A percentile compares a stretch with the other conserved stretches of the same genome.
These are phyloP conservation scores for Atherinosoma microstoma DNA, from an alignment of 2,797 vertebrate genomes.

Conservation along the genomic window DNA sequence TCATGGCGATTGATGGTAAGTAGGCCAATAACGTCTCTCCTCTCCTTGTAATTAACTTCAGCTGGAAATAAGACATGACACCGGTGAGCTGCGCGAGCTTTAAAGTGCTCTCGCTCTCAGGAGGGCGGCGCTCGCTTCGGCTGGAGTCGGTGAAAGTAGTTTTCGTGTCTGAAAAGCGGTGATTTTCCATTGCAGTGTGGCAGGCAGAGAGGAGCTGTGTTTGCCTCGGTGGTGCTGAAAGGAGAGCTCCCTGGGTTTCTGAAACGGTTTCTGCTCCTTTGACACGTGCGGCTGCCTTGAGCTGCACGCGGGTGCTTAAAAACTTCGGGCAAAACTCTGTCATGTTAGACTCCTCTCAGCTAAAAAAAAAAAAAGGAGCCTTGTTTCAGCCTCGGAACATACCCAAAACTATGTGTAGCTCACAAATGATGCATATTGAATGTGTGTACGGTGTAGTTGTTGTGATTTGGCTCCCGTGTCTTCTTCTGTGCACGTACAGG, in stretches of 20 bases:
- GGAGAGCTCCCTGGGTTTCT: constrained; percentile 63
- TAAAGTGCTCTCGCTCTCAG: not conserved
- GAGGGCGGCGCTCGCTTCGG: not conserved
- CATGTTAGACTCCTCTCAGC: not conserved
- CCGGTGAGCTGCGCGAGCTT: not conserved
- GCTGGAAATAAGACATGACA: constrained; percentile 9
- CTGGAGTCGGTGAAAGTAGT: constrained; percentile 12
- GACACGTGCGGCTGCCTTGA: not conserved
- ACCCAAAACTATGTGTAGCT: not conserved
- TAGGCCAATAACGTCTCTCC: constrained; percentile 85
- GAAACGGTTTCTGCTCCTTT: not conserved
- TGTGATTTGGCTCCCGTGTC: not conserved
- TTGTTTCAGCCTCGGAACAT: not conserved
- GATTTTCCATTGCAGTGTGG: constrained; percentile 3
- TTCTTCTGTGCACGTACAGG: not conserved
- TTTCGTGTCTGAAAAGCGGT: constrained; percentile 6
- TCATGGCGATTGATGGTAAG: constrained; percentile 98
- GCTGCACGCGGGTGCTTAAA: constrained; percentile 4
- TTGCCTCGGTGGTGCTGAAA: constrained; percentile 72
- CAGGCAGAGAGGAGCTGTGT: constrained; percentile 17
- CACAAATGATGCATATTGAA: not conserved
- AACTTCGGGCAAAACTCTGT: constrained; percentile 10
- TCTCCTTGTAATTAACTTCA: constrained; percentile 60
- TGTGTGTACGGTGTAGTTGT: not conserved
- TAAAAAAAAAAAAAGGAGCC: not conserved